A percentile compares a stretch with the other conserved stretches of the same genome.
Conservation (phyloP, 1,140 invertebrate species). For the Dreissena rostriformis region DNA sequence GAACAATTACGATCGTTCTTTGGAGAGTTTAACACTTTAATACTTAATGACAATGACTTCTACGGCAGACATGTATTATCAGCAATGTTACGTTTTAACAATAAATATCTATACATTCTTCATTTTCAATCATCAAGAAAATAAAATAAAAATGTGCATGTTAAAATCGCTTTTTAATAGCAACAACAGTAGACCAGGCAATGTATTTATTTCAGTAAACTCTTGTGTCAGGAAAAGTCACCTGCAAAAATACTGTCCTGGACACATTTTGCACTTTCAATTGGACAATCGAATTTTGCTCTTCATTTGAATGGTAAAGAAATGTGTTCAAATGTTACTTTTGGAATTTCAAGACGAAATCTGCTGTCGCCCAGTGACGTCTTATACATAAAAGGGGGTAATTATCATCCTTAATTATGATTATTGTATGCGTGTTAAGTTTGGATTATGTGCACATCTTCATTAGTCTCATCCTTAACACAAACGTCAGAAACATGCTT, state of each 20-base stretch:
- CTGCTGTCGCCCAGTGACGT: neutral
- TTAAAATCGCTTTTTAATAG: neutral
- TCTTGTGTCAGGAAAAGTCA: neutral
- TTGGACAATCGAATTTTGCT: neutral
- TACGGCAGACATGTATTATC: too few relatives aligned
- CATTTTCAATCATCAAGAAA: neutral
- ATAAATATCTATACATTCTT: neutral
- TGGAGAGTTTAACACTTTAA: too few relatives aligned
- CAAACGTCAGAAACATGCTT: neutral
- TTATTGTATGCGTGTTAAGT: neutral
- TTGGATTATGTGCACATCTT: too few relatives aligned
- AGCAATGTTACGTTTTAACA: too few relatives aligned
- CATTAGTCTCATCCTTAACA: neutral
- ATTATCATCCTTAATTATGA: neutral
- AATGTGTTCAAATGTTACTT: neutral
- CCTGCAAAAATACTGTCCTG: neutral
- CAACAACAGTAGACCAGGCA: too few relatives aligned
- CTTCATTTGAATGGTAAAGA: neutral
- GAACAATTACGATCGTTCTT: too few relatives aligned
- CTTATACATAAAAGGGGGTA: neutral
- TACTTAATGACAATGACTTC: too few relatives aligned
- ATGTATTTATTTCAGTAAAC: neutral
- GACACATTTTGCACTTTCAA: neutral
- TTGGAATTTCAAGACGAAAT: neutral
- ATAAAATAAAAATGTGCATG: neutral